Evolutionary conservation across 1,140 invertebrate genomes (phyloP), one percentile per base, ranked within the genome.

Genomic region (Philaenus spumarius): DNA sequence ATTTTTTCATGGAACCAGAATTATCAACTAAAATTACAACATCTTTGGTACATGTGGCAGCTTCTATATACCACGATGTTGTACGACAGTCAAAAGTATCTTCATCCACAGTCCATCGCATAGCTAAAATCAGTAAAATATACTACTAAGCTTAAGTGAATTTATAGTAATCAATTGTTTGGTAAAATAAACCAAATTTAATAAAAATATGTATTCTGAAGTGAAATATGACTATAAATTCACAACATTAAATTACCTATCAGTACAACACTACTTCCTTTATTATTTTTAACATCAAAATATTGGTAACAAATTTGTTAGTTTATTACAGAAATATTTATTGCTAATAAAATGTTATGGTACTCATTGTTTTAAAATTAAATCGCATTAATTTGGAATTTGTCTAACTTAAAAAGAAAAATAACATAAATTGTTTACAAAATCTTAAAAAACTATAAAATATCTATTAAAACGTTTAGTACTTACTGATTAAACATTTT

Each of bases 1-100:
- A 80, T 23, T 97, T 97, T 19, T 86, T 89, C 97, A 99, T 99
- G 12, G 95, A 98, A n/a, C 97, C 97, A 56, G 93, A 92, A 37
- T 83, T 84, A 71, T 99, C 97, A 39, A 99, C 78, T 20, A 99
- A 75, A 59, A 99, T 96, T 19, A 99, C 83, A 61, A 99, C 85
- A 70, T 99, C 95, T 74, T 99, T 99, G 9, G 95, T 94, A 64
- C 93, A 95, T 0, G 95, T 96, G 0, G 96, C 92, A 1, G 96
- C 95, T 74, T 97, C 89, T 60, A 98, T 95, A 71, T 96, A 99
- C 93, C 93, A 96, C 20, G 87, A 88, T 45, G 88, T 77, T 15
- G 87, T 84, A 9, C 93, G 81, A 66, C 90, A 93, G 68, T 95
- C 93, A 68, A 92, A 96, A 1, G 83, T 73, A 69, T 89, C 86